phyloP scores from a whole-genome alignment of 53 echinoderm and acorn worm genomes.

The Henricia sp. region DNA sequence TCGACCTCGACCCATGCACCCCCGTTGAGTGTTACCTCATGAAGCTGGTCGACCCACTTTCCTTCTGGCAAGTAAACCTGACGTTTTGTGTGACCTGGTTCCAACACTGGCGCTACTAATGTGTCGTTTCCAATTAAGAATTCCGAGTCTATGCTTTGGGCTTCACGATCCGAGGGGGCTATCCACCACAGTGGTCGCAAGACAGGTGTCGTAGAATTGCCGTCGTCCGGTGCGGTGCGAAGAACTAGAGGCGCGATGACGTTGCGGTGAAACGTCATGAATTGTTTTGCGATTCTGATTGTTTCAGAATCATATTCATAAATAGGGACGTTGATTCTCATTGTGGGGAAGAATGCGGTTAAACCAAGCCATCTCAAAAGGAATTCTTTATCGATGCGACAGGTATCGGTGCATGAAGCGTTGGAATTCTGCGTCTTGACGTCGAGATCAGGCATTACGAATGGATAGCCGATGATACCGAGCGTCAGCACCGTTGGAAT shows the following conservation, averaged over 20 bases:
- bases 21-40: slow-evolving; percentile 12
- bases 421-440: slow-evolving; percentile 20
- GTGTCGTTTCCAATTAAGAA: slow-evolving; percentile 89
- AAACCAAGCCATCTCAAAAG: slow-evolving; percentile 84
- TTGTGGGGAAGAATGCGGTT: slow-evolving; percentile 87
- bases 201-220: slow-evolving; percentile 64
- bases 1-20: slow-evolving; percentile 64
- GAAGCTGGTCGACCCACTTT: slow-evolving; percentile 68
- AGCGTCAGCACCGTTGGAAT: slow-evolving; percentile 88
- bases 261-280: slow-evolving; percentile 76
- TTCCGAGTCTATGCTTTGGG: slow-evolving; percentile 75
- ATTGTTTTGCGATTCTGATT: slow-evolving; percentile 47
- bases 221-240: slow-evolving; percentile 36
- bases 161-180: slow-evolving; percentile 35
- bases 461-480: slow-evolving; percentile 88
- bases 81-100: slow-evolving; percentile 45
- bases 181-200: slow-evolving; percentile 93
- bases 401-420: slow-evolving; percentile 18
- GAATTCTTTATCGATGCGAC: slow-evolving; percentile 75
- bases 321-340: slow-evolving; percentile 79
- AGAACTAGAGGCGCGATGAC: slow-evolving; percentile 56
- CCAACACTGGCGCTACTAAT: slow-evolving; percentile 80
- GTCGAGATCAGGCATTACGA: slow-evolving; percentile 77
- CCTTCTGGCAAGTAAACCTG: slow-evolving; percentile 90
- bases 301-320: slow-evolving; percentile 73